Evolutionary conservation across 30 jellyfish, hydroid and myxozoan genomes (phyloP), one percentile per base, ranked within the genome.

Genomic region (Chironex yamaguchii): DNA sequence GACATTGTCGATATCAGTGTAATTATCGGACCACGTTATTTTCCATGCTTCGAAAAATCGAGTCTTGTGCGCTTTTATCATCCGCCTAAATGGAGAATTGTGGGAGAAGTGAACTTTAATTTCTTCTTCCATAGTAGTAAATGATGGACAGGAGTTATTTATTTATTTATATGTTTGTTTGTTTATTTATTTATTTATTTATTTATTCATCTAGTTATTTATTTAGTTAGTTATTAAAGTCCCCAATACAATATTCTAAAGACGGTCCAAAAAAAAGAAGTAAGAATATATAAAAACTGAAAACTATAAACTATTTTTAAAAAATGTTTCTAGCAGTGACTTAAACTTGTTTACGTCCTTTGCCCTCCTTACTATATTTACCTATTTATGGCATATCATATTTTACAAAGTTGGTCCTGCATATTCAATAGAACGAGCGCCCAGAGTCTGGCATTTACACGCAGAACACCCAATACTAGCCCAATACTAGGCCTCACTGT

Each of bases 351-450:
- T 34, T 25, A 79, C 22, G 81, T 63, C 48, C 82, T 30, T 29
- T 79, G 90, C 82, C 21, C 50, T 58, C 50, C 82, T 79, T 0
- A 79, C 32, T 54, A 30, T 51, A 0, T 25, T n/a, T n/a, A n/a
- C n/a, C n/a, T n/a, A n/a, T n/a, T n/a, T n/a, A 79, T 26, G 90
- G 3, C 14, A 54, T 33, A 12, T 79, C 69, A 79, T 79, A n/a
- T n/a, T 79, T 76, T 69, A 53, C 51, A 63, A 34, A 30, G 70
- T 54, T 32, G 90, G 90, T 31, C 85, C 82, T 54, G 79, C 68
- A 0, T 32, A 0, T 79, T 49, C 0, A 22, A 79, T 53, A 25
- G 68, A 62, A 3, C 82, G 82, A 79, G 82, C 35, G 34, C 90
- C 82, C 42, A 79, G 52, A 29, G 90, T 62, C 68, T 30, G 54